Base-by-base conservation (phyloP, 2,797 vertebrate genomes). In the Lagocephalus sceleratus region DNA sequence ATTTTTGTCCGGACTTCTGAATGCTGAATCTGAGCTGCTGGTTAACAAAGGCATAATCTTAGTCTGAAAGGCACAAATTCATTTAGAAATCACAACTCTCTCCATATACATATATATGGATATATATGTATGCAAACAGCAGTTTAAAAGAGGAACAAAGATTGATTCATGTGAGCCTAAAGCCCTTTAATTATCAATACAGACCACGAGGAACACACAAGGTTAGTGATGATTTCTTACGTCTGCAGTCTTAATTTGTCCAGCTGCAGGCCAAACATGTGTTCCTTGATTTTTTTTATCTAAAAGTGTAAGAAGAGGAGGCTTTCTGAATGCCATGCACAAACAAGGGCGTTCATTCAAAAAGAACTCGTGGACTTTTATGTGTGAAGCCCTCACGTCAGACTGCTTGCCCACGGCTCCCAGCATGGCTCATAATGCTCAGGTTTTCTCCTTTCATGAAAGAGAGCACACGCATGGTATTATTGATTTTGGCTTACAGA, bases 131-230 rank as follows among this genome's bases (percentile, higher is more conserved):
- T 14, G 14, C 32, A 35, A 12, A 35, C 25, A 26, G 25, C 25
- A 2, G 11, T 32, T 11, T 32, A 32, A 5, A 12, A 10, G 11
- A 35, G 12, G 12, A 35, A 32, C 9, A 35, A 35, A 35, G 59
- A 75, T 64, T 75, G 59, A 75, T 64, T 75, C 69, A 42, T 60
- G 42, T 68, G 60, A 85, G 84, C 78, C 81, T 48, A 42, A 49
- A 73, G 83, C 67, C 61, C 20, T 76, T 72, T 67, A 59, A 73
- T 78, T 73, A 83, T 85, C 73, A 79, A 63, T 54, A 77, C 67
- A 81, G 68, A 88, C 72, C 82, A 85, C 76, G 84, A 84, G 72
- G 71, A 74, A 65, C 68, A 72, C 85, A 85, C 68, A 84, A 82
- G 67, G 67, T 69, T 82, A 71, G 75, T 60, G 60, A 62, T 75